phyloP scores from a whole-genome alignment of 2,113 vertebrate species.

The Grallaria varia region DNA sequence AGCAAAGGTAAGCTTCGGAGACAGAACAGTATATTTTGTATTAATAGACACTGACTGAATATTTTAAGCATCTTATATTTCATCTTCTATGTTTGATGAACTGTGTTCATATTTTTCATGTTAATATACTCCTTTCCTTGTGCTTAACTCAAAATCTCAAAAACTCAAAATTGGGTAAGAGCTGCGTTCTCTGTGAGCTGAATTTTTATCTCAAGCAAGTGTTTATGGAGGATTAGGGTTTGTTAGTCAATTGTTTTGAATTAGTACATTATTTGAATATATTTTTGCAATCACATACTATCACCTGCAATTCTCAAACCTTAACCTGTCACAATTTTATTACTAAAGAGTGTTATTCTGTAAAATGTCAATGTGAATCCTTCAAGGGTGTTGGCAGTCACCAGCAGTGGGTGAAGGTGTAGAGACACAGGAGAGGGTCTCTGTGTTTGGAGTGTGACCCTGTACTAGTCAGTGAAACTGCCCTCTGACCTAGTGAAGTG shows the following conservation, averaged over 20 bases:
- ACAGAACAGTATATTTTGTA: background rate
- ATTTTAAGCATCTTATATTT: background rate
- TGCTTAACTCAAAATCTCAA: background rate
- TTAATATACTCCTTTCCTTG: background rate
- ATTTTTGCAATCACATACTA: background rate
- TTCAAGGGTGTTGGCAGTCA: background rate
- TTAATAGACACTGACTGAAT: background rate
- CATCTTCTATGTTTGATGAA: background rate
- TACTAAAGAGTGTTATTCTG: background rate
- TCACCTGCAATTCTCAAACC: background rate
- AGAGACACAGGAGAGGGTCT: background rate
- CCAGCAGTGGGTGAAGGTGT: background rate
- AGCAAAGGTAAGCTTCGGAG: background rate
- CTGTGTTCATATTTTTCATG: background rate
- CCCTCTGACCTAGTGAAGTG: background rate
- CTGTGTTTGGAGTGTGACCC: background rate
- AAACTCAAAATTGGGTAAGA: background rate
- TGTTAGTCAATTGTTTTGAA: background rate
- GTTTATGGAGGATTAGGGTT: background rate
- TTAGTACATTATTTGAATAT: background rate
- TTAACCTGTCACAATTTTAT: background rate
- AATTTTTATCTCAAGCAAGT: background rate
- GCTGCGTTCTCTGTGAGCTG: background rate
- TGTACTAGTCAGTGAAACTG: rapidly evolving
- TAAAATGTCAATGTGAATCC: background rate